These are phyloP conservation scores for Lethenteron reissneri DNA, from an alignment of 2,113 vertebrate genomes.

Conservation along the genomic window DNA sequence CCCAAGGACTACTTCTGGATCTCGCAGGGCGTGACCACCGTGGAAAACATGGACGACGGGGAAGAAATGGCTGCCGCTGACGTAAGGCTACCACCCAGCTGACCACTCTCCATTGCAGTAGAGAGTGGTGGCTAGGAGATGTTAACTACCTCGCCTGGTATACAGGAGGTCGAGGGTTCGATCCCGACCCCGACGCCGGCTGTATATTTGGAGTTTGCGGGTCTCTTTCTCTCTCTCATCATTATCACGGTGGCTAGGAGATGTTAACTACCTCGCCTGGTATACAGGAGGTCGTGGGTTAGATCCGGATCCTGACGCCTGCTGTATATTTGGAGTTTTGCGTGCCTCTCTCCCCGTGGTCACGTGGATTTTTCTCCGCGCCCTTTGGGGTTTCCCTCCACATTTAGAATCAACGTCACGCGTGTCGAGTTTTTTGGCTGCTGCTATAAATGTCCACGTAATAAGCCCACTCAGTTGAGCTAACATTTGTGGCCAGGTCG, in stretches of 20 bases:
- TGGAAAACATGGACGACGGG: slow-evolving; percentile 12
- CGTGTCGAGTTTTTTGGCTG: too few species aligned
- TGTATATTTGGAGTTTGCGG: background rate
- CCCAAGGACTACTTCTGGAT: slow-evolving; percentile 13
- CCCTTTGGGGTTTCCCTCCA: too few species aligned
- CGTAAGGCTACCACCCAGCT: slow-evolving; percentile 9
- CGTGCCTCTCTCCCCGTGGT: too few species aligned
- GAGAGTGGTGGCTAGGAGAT: background rate
- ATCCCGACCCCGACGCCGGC: background rate
- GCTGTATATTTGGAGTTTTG: too few species aligned
- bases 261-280: background rate
- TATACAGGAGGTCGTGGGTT: too few species aligned
- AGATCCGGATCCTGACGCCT: too few species aligned
- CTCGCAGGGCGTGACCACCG: slow-evolving; percentile 13
- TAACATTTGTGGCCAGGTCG: too few species aligned
- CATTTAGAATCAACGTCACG: too few species aligned
- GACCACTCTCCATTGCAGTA: too few species aligned
- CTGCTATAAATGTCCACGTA: too few species aligned
- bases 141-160: background rate
- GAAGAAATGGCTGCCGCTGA: slow-evolving; percentile 17
- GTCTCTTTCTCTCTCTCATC: background rate
- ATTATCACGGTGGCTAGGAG: background rate
- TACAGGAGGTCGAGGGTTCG: background rate
- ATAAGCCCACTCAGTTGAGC: too few species aligned
- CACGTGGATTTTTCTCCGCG: too few species aligned